Conservation (phyloP, 1,140 invertebrate species). For the Sycophila sp. region DNA sequence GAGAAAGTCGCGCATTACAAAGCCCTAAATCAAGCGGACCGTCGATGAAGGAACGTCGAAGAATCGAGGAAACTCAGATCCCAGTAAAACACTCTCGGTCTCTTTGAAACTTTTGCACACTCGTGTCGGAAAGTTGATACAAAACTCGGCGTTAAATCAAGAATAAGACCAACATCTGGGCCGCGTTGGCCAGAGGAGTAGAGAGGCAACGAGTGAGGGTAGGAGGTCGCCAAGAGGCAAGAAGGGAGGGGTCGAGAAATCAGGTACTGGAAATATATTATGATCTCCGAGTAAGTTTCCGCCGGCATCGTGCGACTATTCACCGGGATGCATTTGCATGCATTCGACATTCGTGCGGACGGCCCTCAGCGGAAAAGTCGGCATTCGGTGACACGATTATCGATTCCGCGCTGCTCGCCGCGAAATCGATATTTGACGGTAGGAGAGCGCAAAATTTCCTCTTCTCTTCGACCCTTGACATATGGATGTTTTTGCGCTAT, state of each 20-base stretch:
- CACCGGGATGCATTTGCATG: conserved; percentile 26
- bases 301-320: too few species aligned
- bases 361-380: neutral
- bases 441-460: too few species aligned
- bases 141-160: conserved; percentile 11
- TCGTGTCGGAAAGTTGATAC: too few species aligned
- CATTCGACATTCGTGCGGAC: neutral
- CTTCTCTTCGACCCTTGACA: too few species aligned
- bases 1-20: neutral
- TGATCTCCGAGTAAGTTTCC: neutral
- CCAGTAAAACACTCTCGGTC: neutral
- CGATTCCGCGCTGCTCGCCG: conserved; percentile 17
- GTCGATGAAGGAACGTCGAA: neutral
- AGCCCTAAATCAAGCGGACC: neutral
- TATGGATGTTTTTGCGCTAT: neutral
- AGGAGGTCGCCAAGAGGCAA: neutral
- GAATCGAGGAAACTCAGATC: neutral
- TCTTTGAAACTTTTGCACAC: neutral
- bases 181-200: neutral
- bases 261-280: conserved; percentile 1
- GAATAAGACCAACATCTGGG: conserved; percentile 13
- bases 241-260: neutral
- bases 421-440: neutral
- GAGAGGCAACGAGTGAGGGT: neutral
- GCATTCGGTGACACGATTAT: conserved; percentile 32